These are phyloP conservation scores for Mobula birostris DNA, from an alignment of 2,113 vertebrate genomes.

Conservation along the genomic window DNA sequence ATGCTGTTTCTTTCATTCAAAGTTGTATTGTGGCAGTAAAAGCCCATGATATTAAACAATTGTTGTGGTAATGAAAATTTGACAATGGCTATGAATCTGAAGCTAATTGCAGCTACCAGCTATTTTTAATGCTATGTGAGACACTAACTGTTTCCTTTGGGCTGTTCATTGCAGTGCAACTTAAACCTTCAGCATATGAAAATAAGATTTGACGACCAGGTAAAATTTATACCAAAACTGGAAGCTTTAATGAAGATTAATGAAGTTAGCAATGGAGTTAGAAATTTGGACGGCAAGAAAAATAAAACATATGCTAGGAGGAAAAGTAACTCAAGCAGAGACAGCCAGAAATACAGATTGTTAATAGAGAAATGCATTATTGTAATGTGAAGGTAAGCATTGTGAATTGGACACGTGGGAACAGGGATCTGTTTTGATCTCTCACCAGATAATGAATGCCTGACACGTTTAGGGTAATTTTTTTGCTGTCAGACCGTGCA, in stretches of 20 bases:
- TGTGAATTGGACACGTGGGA: background rate
- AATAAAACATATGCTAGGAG: background rate
- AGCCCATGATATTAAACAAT: background rate
- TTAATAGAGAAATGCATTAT: background rate
- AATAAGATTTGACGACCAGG: background rate
- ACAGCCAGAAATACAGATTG: background rate
- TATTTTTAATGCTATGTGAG: background rate
- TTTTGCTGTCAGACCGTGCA: background rate
- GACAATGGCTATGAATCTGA: background rate
- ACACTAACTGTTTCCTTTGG: background rate
- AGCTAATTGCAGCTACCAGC: background rate
- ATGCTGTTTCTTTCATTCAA: background rate
- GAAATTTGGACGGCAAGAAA: background rate
- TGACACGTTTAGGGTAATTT: background rate
- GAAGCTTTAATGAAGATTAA: background rate
- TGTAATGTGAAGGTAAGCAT: background rate
- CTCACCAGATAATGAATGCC: background rate
- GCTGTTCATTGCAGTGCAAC: background rate
- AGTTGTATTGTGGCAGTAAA: background rate
- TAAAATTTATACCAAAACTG: background rate
- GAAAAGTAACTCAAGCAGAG: background rate
- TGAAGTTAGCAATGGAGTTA: background rate
- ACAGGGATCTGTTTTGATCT: background rate
- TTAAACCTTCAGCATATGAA: background rate
- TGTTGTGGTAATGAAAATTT: background rate